phyloP scores from a whole-genome alignment of 1,140 invertebrate species.

The Drosophila teissieri region DNA sequence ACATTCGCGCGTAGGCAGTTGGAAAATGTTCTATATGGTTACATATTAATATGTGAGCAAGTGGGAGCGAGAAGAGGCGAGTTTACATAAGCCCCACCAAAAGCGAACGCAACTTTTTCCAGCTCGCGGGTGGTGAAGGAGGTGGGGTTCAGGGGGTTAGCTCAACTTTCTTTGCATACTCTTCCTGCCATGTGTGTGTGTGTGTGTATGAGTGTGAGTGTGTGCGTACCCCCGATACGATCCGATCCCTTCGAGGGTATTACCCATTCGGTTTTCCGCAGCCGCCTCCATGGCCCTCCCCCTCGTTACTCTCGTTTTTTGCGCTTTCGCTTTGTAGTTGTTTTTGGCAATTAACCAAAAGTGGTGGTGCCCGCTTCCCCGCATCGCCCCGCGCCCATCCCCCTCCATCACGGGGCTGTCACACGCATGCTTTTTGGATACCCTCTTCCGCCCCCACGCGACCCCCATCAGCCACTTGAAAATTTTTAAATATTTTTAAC shows the following conservation, averaged over 20 bases:
- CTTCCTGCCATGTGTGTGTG: background rate
- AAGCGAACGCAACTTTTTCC: slow-evolving; percentile 14
- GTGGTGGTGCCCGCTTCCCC: slow-evolving; percentile 37
- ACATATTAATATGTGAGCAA: slow-evolving; percentile 54
- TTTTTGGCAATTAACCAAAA: slow-evolving; percentile 81
- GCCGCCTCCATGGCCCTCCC: slow-evolving; percentile 3
- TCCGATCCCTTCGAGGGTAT: slow-evolving; percentile 30
- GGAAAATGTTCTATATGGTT: slow-evolving; percentile 56
- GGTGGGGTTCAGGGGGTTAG: background rate
- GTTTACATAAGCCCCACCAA: slow-evolving; percentile 47
- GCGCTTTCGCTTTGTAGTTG: slow-evolving; percentile 68
- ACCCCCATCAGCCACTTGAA: slow-evolving; percentile 49
- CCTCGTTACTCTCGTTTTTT: background rate
- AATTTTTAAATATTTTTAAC: slow-evolving; percentile 81
- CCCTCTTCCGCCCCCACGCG: slow-evolving; percentile 3
- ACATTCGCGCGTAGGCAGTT: slow-evolving; percentile 40
- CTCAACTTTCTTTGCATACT: slow-evolving; percentile 46
- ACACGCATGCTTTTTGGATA: slow-evolving; percentile 52
- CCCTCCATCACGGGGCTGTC: slow-evolving; percentile 11
- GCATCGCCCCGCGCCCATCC: background rate
- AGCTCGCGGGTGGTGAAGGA: background rate
- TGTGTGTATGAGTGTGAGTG: background rate
- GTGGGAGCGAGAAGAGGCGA: slow-evolving; percentile 8
- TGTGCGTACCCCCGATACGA: background rate
- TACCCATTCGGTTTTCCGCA: slow-evolving; percentile 27